Evolutionary conservation across 2,113 vertebrate species (phyloP).

Genomic region (Cyanoliseus patagonus): DNA sequence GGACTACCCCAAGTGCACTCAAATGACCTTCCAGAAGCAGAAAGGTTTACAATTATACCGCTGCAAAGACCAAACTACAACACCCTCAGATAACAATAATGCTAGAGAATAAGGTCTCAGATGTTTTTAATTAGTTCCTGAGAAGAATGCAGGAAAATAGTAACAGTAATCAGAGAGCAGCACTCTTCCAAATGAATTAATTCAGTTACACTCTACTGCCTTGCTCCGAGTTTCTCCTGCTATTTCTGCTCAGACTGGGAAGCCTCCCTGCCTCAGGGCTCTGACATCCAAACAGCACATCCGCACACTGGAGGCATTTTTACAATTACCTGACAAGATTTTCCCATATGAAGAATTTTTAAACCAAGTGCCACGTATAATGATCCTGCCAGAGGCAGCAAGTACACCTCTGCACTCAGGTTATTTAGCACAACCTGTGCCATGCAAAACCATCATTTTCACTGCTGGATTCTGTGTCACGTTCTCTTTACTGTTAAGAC

Average conservation of each 20-base stretch:
- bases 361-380: not conserved
- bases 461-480: fast-evolving
- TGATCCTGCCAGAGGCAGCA: not conserved
- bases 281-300: not conserved
- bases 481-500: not conserved
- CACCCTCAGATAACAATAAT: not conserved
- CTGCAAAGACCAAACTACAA: not conserved
- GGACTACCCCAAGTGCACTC: not conserved
- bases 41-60: fast-evolving
- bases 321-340: not conserved
- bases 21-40: not conserved
- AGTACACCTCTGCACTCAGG: not conserved
- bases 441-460: not conserved
- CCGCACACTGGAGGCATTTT: not conserved
- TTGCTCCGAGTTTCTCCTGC: not conserved
- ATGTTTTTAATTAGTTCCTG: not conserved
- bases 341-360: not conserved
- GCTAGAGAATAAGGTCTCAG: not conserved
- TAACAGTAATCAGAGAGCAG: not conserved
- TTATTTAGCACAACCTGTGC: not conserved
- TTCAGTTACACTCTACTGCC: not conserved
- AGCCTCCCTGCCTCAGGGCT: not conserved
- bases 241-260: not conserved
- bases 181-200: not conserved
- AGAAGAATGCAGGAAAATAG: not conserved